Base-by-base conservation (phyloP, 2,888 invertebrate genomes). In the Podotricha telesiphe region DNA sequence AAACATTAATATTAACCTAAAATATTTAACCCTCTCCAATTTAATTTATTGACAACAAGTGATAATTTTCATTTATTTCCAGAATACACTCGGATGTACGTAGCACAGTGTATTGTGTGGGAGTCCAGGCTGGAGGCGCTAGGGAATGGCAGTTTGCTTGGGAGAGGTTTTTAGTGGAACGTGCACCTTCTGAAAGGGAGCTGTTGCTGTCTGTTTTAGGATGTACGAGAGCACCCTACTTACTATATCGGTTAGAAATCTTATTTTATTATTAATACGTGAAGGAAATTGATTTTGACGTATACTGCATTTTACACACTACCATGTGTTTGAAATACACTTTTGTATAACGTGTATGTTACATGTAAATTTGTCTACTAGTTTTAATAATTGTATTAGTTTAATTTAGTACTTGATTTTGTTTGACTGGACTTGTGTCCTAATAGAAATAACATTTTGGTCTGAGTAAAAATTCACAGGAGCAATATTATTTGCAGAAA, bases 141-240 rank as follows among this genome's bases (percentile, higher is more conserved):
- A 93, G 94, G 0, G 98, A 98, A 82, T 99, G 98, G 98, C 95
- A 96, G 73, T 98, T 98, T 83, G 96, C 96, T 0, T 98, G 97
- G 95, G 94, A 96, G 58, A 94, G 96, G 40, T 98, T 97, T 82
- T 84, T 94, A 47, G 94, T 94, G 4, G 95, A 97, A 1, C 96
- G 96, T 73, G 95, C 97, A 0, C 97, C 97, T 0, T 95, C 96
- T 0, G 98, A 98, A 83, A 95, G 97, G 77, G 96, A 96, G 75
- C 91, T 96, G 10, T 88, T 98, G 10, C 91, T 98, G 15, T 94
- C 94, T 7, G 96, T 97, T 0, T 89, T 99, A 15, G 97, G 97
- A 0, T 98, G 98, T 80, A 96, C 97, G 0, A 93, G 95, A 68
- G 96, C 98, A 75, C 95, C 96, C 0, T 98, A 98, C 95, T 93